phyloP scores from a whole-genome alignment of 2,888 invertebrate genomes.

The Helleia helle region DNA sequence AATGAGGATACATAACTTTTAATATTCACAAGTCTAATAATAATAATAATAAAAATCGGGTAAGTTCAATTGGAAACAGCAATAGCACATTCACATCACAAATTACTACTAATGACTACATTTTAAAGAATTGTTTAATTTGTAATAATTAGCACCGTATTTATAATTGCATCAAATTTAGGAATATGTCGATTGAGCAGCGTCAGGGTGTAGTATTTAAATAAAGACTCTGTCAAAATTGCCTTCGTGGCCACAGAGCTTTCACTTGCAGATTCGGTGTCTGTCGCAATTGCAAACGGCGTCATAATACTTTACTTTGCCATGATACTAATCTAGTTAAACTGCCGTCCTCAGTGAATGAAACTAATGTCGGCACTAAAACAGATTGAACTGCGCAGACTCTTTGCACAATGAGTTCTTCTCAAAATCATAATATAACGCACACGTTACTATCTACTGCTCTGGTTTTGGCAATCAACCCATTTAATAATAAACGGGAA shows the following conservation, averaged over 20 bases:
- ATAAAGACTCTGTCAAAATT: conserved; percentile 15
- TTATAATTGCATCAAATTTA: conserved; percentile 17
- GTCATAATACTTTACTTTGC: conserved; percentile 18
- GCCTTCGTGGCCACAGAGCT: conserved; percentile 10
- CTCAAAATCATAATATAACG: not conserved
- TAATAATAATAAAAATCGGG: not conserved
- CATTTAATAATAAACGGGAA: too few relatives aligned
- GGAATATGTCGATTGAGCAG: conserved; percentile 11
- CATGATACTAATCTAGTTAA: not conserved
- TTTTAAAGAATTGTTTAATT: conserved; percentile 8
- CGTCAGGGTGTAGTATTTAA: conserved; percentile 8
- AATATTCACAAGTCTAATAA: not conserved
- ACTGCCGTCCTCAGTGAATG: not conserved
- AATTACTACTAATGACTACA: not conserved
- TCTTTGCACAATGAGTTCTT: not conserved
- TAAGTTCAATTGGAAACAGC: not conserved
- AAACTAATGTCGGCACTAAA: too few relatives aligned
- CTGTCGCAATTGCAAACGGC: conserved; percentile 13
- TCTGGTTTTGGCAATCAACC: not conserved
- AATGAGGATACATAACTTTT: not conserved
- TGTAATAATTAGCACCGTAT: conserved; percentile 15
- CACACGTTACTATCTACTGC: not conserved
- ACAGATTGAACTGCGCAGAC: not conserved
- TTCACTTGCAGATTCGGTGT: conserved; percentile 13
- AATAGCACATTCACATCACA: conserved; percentile 2